phyloP scores from a whole-genome alignment of 1,140 invertebrate genomes.

The Protaetia brevitarsis region DNA sequence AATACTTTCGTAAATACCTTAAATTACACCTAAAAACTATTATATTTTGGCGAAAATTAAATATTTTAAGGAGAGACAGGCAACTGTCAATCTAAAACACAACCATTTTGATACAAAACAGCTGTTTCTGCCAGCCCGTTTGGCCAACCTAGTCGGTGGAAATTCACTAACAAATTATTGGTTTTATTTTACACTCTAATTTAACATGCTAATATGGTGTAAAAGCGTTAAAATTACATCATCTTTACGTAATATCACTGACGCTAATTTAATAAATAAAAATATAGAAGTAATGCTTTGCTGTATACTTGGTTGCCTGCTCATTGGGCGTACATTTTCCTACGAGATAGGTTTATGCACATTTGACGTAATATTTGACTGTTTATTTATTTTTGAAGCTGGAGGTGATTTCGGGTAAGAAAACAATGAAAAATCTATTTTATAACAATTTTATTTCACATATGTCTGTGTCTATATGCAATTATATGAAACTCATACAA shows the following conservation, averaged over 20 bases:
- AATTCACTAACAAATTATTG: background rate
- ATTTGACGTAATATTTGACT: too few species aligned
- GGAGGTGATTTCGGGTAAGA: too few species aligned
- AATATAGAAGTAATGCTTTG: too few species aligned
- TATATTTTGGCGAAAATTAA: background rate
- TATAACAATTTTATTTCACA: slow-evolving; percentile 22
- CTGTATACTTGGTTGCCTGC: too few species aligned
- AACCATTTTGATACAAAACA: slow-evolving; percentile 13
- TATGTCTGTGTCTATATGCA: background rate
- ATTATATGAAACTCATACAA: background rate
- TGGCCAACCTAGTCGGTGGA: background rate
- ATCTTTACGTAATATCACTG: background rate
- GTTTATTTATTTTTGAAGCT: too few species aligned
- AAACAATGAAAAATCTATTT: too few species aligned
- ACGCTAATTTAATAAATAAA: background rate
- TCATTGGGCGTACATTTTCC: too few species aligned
- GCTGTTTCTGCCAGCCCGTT: background rate
- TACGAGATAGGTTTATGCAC: too few species aligned
- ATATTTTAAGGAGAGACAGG: background rate
- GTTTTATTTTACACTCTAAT: background rate
- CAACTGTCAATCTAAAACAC: background rate
- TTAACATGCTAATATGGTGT: too few species aligned
- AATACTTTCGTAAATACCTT: background rate
- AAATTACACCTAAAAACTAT: background rate
- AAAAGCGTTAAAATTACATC: too few species aligned